Evolutionary conservation across 2,888 invertebrate genomes (phyloP).

Genomic region (Pachydiplax longipennis): DNA sequence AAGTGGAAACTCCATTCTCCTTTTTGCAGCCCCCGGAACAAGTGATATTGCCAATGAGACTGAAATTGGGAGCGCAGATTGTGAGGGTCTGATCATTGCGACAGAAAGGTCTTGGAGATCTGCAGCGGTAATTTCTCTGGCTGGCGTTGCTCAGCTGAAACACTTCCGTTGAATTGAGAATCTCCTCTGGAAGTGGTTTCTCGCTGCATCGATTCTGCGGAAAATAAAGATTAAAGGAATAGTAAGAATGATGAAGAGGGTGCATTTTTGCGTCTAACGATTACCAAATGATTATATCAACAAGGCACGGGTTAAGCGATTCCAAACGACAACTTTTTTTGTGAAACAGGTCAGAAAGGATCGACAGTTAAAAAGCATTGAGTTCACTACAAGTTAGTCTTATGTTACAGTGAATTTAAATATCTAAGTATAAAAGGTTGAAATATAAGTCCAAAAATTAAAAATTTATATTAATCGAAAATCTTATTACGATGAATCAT

Average conservation of each 20-base stretch:
- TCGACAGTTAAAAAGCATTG: background rate
- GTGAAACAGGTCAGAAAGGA: background rate
- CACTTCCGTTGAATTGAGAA: background rate
- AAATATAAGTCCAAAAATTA: too few species aligned
- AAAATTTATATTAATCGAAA: too few species aligned
- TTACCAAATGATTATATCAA: too few species aligned
- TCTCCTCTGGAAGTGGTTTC: background rate
- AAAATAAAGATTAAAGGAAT: background rate
- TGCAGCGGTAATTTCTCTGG: background rate
- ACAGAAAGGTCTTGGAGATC: slow-evolving; percentile 21
- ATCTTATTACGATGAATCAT: too few species aligned
- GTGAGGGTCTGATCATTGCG: background rate
- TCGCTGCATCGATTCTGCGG: background rate
- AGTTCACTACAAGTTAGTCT: too few species aligned
- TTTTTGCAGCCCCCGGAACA: slow-evolving; percentile 41
- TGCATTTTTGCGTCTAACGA: too few species aligned
- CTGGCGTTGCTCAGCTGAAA: background rate
- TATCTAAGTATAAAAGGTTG: too few species aligned
- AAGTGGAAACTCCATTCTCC: slow-evolving; percentile 14
- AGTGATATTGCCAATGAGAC: slow-evolving; percentile 41
- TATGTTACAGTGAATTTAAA: too few species aligned
- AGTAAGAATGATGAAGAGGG: background rate
- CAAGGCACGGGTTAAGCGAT: too few species aligned
- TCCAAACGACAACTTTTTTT: too few species aligned
- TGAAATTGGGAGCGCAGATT: slow-evolving; percentile 44